phyloP scores from a whole-genome alignment of 2,113 vertebrate species.

The Malurus elegans region DNA sequence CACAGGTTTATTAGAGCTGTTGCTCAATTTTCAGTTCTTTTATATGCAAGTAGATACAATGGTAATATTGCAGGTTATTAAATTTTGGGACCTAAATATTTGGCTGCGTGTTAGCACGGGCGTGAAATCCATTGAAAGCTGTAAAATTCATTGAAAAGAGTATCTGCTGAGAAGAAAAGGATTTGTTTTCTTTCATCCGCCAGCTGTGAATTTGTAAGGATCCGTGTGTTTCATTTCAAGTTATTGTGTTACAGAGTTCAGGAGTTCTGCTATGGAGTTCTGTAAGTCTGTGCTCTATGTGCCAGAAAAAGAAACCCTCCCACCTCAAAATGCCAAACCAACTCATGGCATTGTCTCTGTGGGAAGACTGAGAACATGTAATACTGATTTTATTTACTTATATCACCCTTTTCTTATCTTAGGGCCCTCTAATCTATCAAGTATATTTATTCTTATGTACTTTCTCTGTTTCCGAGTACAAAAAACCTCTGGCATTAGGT shows the following conservation, averaged over 20 bases:
- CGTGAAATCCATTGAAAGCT: neutral
- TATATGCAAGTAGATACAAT: neutral
- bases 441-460: neutral
- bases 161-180: neutral
- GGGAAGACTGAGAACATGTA: neutral
- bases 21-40: neutral
- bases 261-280: neutral
- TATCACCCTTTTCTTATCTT: neutral
- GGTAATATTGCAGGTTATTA: neutral
- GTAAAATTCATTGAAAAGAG: neutral
- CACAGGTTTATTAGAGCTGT: neutral
- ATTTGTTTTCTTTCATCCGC: neutral
- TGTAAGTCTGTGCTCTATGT: neutral
- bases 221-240: neutral
- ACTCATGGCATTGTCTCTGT: neutral
- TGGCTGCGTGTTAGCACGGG: neutral
- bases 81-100: neutral
- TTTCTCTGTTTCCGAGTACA: neutral
- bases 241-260: neutral
- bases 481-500: neutral
- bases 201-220: neutral
- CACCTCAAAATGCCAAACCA: neutral
- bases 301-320: neutral
- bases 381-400: neutral
- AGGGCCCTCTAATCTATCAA: neutral